phyloP scores from a whole-genome alignment of 2,888 invertebrate species.

The Polyommatus icarus region DNA sequence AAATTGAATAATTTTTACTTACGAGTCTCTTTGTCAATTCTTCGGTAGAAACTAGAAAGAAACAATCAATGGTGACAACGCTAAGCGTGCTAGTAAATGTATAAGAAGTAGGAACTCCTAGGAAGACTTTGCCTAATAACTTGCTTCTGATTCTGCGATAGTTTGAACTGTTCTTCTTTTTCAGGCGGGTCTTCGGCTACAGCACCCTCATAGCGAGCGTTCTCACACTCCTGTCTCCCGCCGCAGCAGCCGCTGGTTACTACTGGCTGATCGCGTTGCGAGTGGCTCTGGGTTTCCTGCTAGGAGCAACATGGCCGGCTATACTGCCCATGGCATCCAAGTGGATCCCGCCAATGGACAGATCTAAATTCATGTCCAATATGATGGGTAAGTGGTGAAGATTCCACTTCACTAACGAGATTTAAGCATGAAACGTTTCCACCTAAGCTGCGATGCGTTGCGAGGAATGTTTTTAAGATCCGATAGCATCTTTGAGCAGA shows the following conservation, averaged over 20 bases:
- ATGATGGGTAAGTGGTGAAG: conserved; percentile 88
- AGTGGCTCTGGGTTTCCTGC: conserved; percentile 87
- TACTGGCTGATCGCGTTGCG: conserved; percentile 86
- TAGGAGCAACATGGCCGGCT: conserved; percentile 96
- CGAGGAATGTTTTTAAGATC: too few species aligned
- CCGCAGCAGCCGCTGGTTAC: conserved; percentile 85
- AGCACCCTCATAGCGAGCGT: conserved; percentile 91
- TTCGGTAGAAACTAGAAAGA: too few species aligned
- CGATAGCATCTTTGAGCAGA: too few species aligned
- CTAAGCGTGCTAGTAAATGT: too few species aligned
- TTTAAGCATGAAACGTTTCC: too few species aligned
- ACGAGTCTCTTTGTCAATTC: too few species aligned
- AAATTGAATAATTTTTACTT: too few species aligned
- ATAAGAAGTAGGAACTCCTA: too few species aligned
- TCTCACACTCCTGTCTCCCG: conserved; percentile 89
- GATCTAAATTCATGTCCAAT: conserved; percentile 95
- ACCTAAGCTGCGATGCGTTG: too few species aligned
- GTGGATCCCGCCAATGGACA: conserved; percentile 97
- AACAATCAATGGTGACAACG: too few species aligned
- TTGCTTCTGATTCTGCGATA: not conserved
- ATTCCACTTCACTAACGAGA: too few species aligned
- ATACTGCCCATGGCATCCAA: conserved; percentile 95
- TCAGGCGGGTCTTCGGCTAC: conserved; percentile 89
- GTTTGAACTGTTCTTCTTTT: conserved; percentile 31
- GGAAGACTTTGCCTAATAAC: too few species aligned